A percentile compares a stretch with the other conserved stretches of the same genome.
These are phyloP conservation scores for Lepilemur ruficaudatus DNA, from an alignment of 2,797 vertebrate species.

Conservation along the genomic window DNA sequence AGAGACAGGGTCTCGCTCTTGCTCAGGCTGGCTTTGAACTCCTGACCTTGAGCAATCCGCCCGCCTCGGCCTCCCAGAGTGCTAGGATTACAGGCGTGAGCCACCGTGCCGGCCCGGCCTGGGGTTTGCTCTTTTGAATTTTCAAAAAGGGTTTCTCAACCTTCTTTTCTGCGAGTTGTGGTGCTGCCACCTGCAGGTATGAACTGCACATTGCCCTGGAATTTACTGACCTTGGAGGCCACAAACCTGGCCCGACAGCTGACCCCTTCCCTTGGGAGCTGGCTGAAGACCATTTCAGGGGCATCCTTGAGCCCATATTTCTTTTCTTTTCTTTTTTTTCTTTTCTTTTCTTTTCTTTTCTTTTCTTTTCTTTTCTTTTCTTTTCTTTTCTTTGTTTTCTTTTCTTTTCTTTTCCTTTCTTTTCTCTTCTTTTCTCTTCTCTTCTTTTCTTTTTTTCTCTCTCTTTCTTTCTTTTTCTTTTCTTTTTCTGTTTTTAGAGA, in stretches of 20 bases:
- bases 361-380: no score
- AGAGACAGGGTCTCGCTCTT: no score
- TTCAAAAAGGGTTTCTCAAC: background rate
- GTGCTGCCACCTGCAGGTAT: constrained; percentile 63
- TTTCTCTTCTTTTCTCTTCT: no score
- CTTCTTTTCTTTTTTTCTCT: background rate
- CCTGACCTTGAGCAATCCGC: no score
- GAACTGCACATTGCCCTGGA: background rate
- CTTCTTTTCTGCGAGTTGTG: background rate
- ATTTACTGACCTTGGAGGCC: background rate
- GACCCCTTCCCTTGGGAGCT: background rate
- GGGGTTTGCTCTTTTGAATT: background rate
- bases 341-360: background rate
- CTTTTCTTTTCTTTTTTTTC: background rate
- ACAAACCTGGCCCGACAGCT: no score
- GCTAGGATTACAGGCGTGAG: no score
- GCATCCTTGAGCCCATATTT: background rate
- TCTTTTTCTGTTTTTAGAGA: no score
- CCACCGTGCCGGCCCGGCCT: no score
- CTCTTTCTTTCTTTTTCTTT: background rate
- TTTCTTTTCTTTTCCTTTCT: no score
- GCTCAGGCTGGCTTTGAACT: no score
- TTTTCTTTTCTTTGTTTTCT: no score
- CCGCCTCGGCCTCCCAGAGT: no score
- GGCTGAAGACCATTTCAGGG: background rate